Evolutionary conservation across 2,113 vertebrate genomes (phyloP).

Genomic region (Semnopithecus entellus): DNA sequence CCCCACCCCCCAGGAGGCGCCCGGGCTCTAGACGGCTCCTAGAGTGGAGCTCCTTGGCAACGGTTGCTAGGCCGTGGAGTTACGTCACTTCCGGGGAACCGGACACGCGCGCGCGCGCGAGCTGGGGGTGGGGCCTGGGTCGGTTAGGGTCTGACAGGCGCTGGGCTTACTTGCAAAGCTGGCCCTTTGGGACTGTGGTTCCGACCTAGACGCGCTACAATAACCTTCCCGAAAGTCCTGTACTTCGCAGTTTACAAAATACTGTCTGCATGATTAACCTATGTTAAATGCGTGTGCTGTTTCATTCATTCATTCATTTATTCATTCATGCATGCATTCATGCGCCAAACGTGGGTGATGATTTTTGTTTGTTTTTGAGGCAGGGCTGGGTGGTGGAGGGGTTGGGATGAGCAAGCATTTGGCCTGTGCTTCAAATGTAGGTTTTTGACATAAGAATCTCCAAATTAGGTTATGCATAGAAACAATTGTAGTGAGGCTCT

Average conservation of each 20-base stretch:
- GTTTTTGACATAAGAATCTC: background rate
- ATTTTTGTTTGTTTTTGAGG: background rate
- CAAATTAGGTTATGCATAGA: constrained; percentile 19
- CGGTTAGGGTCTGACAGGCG: rapidly evolving
- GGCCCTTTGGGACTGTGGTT: too few species aligned
- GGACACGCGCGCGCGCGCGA: rapidly evolving
- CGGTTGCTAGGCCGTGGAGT: constrained; percentile 66
- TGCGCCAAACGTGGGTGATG: background rate
- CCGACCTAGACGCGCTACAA: background rate
- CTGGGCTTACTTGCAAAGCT: rapidly evolving
- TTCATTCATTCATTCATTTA: background rate
- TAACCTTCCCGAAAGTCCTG: background rate
- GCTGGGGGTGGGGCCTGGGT: rapidly evolving
- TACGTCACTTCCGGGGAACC: constrained; percentile 71
- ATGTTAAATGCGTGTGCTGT: background rate
- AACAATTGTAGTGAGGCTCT: background rate
- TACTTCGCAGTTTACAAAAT: background rate
- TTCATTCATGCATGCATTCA: background rate
- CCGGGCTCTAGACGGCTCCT: constrained; percentile 15
- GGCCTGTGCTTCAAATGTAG: constrained; percentile 23
- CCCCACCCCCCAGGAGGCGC: constrained; percentile 2
- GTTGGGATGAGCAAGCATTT: background rate
- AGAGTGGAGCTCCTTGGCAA: constrained; percentile 69
- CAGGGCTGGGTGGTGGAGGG: background rate
- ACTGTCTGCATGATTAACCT: background rate